Base-by-base conservation (phyloP, 2,113 vertebrate genomes). In the Pelecanoides urinatrix region DNA sequence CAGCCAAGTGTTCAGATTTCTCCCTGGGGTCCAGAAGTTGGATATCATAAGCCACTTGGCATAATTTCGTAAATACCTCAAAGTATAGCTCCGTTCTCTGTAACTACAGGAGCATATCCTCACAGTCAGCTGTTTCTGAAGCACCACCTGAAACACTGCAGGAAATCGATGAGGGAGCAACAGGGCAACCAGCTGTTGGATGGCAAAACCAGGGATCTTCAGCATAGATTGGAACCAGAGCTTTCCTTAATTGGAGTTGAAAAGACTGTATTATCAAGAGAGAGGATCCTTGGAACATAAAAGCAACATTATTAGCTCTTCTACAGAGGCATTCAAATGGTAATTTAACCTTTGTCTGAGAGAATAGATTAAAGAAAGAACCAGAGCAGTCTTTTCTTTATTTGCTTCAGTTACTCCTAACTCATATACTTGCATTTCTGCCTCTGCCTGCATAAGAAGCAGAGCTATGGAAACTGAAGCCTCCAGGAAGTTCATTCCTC, bases 241-340 rank as follows among this genome's bases (percentile, higher is more conserved):
- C 77, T 90, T 95, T 78, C 84, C 50, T 90, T 96, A 96, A 94
- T 8, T 90, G 50, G 58, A 82, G 32, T 11, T 79, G 34, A 89
- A 95, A 96, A 79, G 52, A 72, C 30, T 36, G 58, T 72, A 75
- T 96, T 81, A 70, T 67, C 87, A 91, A 74, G 62, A 86, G 32
- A 88, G 83, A 78, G 65, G 53, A 94, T 92, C 68, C 62, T 95
- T 92, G 40, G 56, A 90, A 88, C 44, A 79, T 75, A 93, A 78
- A 90, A 77, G 34, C 73, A 74, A 76, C 61, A 42, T 94, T 94
- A 96, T 97, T 95, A 95, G 86, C 74, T 97, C 96, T 89, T 95
- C 95, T 82, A 58, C 40, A 80, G 82, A 5, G 9, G 55, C 58
- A 83, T 95, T 96, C 94, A 96, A 77, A 96, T 95, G 92, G 82